Evolutionary conservation across 2,888 invertebrate species (phyloP).

Genomic region (Operophtera brumata): DNA sequence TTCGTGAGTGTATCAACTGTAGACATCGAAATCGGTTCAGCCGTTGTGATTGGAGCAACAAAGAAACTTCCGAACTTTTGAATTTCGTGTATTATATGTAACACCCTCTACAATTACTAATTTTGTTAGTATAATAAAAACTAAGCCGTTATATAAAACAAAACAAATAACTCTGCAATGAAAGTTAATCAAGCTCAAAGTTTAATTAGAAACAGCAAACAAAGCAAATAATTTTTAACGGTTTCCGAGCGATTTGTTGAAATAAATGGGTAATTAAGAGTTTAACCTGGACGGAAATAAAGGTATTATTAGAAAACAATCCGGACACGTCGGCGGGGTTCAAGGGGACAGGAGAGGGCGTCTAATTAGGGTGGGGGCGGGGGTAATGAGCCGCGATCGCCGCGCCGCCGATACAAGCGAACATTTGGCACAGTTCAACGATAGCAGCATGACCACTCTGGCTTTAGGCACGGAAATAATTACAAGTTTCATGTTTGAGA

Average conservation of each 20-base stretch:
- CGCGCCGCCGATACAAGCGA: conserved; percentile 67
- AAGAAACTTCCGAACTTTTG: too few species aligned
- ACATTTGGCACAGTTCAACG: not conserved
- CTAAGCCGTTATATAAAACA: not conserved
- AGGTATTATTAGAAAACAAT: conserved; percentile 80
- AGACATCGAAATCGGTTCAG: too few species aligned
- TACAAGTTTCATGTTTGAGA: too few species aligned
- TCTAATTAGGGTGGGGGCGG: conserved; percentile 73
- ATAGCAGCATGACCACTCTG: conserved; percentile 5
- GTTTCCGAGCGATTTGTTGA: conserved; percentile 49
- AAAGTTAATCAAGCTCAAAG: conserved; percentile 22
- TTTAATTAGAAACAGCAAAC: conserved; percentile 24
- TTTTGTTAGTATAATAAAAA: not conserved
- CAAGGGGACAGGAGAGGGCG: conserved; percentile 54
- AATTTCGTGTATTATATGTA: too few species aligned
- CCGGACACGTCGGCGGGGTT: conserved; percentile 43
- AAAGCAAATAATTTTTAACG: conserved; percentile 28
- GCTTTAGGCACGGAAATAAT: too few species aligned
- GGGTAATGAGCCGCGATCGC: conserved; percentile 80
- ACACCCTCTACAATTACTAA: too few species aligned
- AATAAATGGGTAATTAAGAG: conserved; percentile 61
- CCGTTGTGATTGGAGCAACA: too few species aligned
- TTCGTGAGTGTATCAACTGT: too few species aligned
- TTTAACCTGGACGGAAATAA: conserved; percentile 69
- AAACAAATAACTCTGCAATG: conserved; percentile 1